Conservation (phyloP, 2,888 invertebrate species). For the Ceriagrion tenellum region DNA sequence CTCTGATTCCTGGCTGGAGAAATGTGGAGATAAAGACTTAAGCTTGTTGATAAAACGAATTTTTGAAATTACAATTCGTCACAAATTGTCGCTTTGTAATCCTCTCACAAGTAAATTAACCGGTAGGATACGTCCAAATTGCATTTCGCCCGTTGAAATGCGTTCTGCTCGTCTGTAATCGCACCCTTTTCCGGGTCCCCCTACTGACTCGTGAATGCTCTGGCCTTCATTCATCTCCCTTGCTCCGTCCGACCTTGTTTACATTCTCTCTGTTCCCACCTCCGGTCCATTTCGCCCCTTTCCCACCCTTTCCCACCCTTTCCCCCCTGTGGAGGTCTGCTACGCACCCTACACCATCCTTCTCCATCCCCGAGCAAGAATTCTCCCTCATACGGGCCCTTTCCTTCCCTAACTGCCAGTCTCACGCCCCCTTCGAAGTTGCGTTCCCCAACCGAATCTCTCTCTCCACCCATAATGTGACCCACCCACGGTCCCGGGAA, state of each 20-base stretch:
- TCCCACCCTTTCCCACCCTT: neutral
- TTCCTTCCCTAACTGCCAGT: neutral
- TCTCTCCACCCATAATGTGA: neutral
- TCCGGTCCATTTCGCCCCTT: neutral
- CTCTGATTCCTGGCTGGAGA: no score
- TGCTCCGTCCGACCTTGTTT: neutral
- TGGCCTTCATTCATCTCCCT: neutral
- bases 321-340: neutral
- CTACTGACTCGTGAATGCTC: neutral
- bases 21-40: no score
- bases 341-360: neutral
- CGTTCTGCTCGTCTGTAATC: no score
- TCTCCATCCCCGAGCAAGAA: neutral
- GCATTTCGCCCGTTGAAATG: no score
- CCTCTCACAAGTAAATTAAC: no score
- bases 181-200: no score
- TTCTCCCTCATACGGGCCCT: neutral
- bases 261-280: neutral
- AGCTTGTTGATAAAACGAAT: no score
- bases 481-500: neutral
- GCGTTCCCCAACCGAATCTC: neutral
- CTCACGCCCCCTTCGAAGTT: neutral
- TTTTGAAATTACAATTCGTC: no score
- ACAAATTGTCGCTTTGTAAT: no score
- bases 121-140: no score